These are phyloP conservation scores for Nemopilema nomurai DNA, from an alignment of 30 jellyfish, hydroid and myxozoan species.

Conservation along the genomic window DNA sequence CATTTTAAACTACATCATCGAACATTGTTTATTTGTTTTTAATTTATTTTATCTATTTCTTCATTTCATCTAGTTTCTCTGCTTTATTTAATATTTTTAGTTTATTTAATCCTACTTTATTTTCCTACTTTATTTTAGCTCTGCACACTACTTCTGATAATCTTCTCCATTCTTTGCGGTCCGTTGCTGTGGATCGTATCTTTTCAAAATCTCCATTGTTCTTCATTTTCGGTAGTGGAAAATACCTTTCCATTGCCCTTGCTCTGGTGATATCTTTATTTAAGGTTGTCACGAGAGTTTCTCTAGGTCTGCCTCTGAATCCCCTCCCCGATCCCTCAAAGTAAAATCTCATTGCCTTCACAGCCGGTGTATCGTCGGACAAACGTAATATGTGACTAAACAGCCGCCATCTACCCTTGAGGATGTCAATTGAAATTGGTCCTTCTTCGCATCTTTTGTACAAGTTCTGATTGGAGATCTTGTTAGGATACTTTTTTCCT, in stretches of 20 bases:
- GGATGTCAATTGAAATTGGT: slow-evolving; percentile 44
- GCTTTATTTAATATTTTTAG: too few species aligned
- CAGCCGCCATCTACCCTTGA: slow-evolving; percentile 53
- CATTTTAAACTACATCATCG: too few species aligned
- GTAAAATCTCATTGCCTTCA: slow-evolving; percentile 43
- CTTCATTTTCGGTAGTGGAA: slow-evolving; percentile 18
- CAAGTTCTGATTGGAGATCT: slow-evolving; percentile 40
- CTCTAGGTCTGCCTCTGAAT: slow-evolving; percentile 53
- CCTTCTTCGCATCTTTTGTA: slow-evolving; percentile 33
- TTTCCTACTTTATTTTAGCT: too few species aligned
- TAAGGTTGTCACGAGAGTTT: slow-evolving; percentile 40
- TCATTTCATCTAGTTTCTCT: too few species aligned
- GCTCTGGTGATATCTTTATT: slow-evolving; percentile 41
- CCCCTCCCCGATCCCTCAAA: slow-evolving; percentile 37
- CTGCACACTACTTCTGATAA: background rate
- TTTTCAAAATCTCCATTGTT: slow-evolving; percentile 1
- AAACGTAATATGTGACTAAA: slow-evolving; percentile 53
- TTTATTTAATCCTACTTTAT: too few species aligned
- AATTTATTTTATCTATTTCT: too few species aligned
- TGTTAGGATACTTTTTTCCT: slow-evolving; percentile 44
- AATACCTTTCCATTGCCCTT: slow-evolving; percentile 29
- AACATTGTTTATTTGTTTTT: too few species aligned
- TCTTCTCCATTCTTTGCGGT: background rate
- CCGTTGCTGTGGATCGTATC: background rate
- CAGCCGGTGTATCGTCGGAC: slow-evolving; percentile 50